phyloP scores from a whole-genome alignment of 2,888 invertebrate species.

The Ypsolopha sequella region DNA sequence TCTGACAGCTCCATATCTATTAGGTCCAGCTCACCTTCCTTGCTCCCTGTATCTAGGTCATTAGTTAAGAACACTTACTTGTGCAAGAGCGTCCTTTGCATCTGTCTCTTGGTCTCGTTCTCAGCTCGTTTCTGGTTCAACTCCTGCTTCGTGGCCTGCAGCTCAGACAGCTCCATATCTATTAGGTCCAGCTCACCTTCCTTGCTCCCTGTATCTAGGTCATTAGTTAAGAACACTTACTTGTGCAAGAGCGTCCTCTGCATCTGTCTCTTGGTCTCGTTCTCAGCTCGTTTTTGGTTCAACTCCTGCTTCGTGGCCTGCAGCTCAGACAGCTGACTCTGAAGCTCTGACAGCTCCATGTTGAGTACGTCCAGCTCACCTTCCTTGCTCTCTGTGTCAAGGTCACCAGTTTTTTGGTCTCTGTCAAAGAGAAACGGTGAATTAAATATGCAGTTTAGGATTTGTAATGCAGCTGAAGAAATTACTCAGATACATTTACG shows the following conservation, averaged over 20 bases:
- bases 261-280: conserved; percentile 17
- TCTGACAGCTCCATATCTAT: conserved; percentile 34
- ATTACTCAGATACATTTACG: too few species aligned
- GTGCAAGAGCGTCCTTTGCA: conserved; percentile 17
- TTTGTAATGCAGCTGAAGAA: too few species aligned
- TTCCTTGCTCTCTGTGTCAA: conserved; percentile 42
- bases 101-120: conserved; percentile 16
- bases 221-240: conserved; percentile 14
- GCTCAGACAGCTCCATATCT: conserved; percentile 30
- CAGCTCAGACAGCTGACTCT: conserved; percentile 27
- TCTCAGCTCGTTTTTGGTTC: conserved; percentile 13
- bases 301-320: conserved; percentile 20
- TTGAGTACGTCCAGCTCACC: conserved; percentile 38
- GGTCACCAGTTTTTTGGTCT: conserved; percentile 37
- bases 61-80: conserved; percentile 24
- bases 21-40: too few species aligned
- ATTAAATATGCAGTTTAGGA: background rate
- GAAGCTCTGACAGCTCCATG: conserved; percentile 34
- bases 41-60: too few species aligned
- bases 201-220: too few species aligned
- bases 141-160: conserved; percentile 19
- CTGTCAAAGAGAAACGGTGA: conserved; percentile 17
- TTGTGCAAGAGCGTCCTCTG: conserved; percentile 21
- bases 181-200: conserved; percentile 20
- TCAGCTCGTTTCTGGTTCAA: conserved; percentile 15